These are phyloP conservation scores for Tetraneura akinire DNA, from an alignment of 1,140 invertebrate species.

Conservation along the genomic window DNA sequence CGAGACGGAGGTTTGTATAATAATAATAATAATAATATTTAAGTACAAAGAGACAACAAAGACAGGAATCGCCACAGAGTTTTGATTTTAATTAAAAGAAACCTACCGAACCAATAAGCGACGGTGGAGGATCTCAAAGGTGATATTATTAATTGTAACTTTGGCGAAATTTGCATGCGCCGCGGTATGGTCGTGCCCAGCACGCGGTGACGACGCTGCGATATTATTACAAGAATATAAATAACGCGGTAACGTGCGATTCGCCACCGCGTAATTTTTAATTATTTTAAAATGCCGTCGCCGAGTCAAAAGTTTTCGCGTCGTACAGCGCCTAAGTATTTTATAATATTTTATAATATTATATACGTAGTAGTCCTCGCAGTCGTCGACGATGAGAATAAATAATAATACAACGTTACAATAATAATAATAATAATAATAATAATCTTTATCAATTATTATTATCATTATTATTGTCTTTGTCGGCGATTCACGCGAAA, in stretches of 20 bases:
- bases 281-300: slow-evolving; percentile 26
- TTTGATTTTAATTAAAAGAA: slow-evolving; percentile 48
- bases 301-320: slow-evolving; percentile 2
- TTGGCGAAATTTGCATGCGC: neutral
- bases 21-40: no score
- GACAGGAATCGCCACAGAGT: neutral
- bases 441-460: no score
- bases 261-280: slow-evolving; percentile 13
- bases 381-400: neutral
- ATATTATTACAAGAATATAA: slow-evolving; percentile 26
- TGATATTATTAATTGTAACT: slow-evolving; percentile 48
- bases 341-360: no score
- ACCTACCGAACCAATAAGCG: slow-evolving; percentile 35
- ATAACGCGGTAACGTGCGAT: slow-evolving; percentile 20
- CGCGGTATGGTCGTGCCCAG: no score
- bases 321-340: no score
- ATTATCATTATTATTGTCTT: no score
- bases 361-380: neutral
- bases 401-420: no score
- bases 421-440: no score
- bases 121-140: slow-evolving; percentile 16
- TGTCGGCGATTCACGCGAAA: no score
- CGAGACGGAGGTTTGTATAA: no score
- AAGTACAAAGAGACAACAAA: neutral
- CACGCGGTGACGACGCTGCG: neutral